A percentile compares a stretch with the other conserved stretches of the same genome.
These are phyloP conservation scores for Ferrisia virgata DNA, from an alignment of 2,888 invertebrate genomes.

Conservation along the genomic window DNA sequence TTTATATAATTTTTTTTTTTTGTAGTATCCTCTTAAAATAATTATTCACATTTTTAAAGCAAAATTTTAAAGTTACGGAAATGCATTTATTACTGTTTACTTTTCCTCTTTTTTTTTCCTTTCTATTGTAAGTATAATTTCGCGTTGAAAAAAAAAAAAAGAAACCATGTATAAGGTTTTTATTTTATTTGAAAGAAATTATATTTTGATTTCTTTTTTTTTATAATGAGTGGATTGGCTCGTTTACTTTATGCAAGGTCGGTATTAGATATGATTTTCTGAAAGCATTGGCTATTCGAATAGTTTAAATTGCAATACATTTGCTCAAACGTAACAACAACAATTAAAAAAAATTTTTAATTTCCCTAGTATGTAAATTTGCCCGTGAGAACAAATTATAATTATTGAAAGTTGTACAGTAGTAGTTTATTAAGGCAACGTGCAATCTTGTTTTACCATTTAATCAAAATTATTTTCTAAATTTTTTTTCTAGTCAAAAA, in stretches of 20 bases:
- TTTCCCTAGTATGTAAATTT: neutral
- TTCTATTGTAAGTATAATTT: slow-evolving; percentile 22
- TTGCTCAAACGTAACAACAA: neutral
- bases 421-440: neutral
- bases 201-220: neutral
- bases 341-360: neutral
- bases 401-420: neutral
- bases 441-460: slow-evolving; percentile 16
- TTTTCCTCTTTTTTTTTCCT: neutral
- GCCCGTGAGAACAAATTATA: neutral
- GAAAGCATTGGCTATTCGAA: too few species aligned
- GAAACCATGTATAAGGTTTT: neutral
- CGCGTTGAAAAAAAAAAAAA: too few species aligned
- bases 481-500: neutral
- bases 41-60: neutral
- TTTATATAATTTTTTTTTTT: slow-evolving; percentile 5
- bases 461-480: neutral
- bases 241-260: neutral
- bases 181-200: neutral
- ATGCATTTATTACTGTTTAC: slow-evolving; percentile 27
- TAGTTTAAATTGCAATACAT: neutral
- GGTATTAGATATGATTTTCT: neutral
- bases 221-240: neutral
- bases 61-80: neutral
- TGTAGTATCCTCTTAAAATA: neutral